Percentiles rank a stretch among this genome's conserved stretches.
Conservation (phyloP, 2,888 invertebrate genomes). For the Harpalus rubripes region DNA sequence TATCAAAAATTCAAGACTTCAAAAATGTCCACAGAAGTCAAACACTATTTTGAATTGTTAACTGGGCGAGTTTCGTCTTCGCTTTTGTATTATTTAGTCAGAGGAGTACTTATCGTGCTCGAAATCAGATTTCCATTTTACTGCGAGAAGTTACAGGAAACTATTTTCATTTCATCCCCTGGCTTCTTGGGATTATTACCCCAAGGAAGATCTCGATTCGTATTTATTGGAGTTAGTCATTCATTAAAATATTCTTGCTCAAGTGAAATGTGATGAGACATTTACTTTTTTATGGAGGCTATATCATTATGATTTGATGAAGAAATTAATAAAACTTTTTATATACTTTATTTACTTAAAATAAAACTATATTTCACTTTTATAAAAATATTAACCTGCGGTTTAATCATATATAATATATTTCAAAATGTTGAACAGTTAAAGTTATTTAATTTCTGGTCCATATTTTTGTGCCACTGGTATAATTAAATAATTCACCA, state of each 20-base stretch:
- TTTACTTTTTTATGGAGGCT: too few relatives aligned
- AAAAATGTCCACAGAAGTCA: constrained; percentile 53
- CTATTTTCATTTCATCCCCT: constrained; percentile 25
- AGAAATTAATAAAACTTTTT: too few relatives aligned
- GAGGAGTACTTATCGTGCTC: constrained; percentile 15
- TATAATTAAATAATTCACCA: too few relatives aligned
- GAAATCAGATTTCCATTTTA: constrained; percentile 42
- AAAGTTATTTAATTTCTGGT: too few relatives aligned
- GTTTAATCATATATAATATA: too few relatives aligned
- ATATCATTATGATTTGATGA: too few relatives aligned
- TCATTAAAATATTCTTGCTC: neutral
- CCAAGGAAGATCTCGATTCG: neutral
- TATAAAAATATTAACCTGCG: too few relatives aligned
- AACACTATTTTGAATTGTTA: constrained; percentile 64
- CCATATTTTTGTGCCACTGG: too few relatives aligned
- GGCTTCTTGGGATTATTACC: neutral
- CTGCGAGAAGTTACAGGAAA: constrained; percentile 10
- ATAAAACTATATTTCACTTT: too few relatives aligned
- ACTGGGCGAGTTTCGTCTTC: constrained; percentile 39
- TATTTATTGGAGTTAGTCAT: neutral
- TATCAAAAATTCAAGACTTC: constrained; percentile 62
- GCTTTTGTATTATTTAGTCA: constrained; percentile 35
- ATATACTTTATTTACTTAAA: too few relatives aligned
- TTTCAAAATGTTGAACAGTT: too few relatives aligned
- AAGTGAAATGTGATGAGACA: too few relatives aligned